Base-by-base conservation (phyloP, 1,140 invertebrate genomes). In the Cylas formicarius region DNA sequence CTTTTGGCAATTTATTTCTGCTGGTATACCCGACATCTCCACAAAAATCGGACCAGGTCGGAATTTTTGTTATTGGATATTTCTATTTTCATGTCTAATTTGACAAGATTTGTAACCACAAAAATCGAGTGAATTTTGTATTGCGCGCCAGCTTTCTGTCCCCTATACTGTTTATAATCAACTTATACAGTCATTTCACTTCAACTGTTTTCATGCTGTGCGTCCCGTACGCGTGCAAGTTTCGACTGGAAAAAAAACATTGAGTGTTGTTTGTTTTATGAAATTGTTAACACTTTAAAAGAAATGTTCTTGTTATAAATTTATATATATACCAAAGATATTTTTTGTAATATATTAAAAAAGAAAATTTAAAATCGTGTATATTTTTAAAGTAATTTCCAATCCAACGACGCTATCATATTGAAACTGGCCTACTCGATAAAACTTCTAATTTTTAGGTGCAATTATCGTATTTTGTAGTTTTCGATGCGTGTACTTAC, bases 321-420 rank as follows among this genome's bases (percentile, higher is more conserved):
- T 50, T 52, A 54, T 49, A 50, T 58, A 56, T 57, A 62, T 62
- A 62, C 60, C 60, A 62, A 62, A 62, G 60, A 63, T 60, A 56
- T 63, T 60, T 62, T 63, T 58, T 57, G 61, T n/a, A n/a, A n/a
- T 61, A 59, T 61, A 59, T 53, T 59, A 46, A 53, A 55, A 50
- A 50, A 24, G 46, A 50, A n/a, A n/a, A n/a, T n/a, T 42, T 51
- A 49, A 58, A 44, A 50, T 43, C 47, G 48, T 60, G 52, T 62
- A 62, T 62, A 60, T 62, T 60, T 62, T 60, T 59, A 35, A 54
- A 50, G 48, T 57, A 37, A 42, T 48, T 35, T 51, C 47, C 39
- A 44, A 23, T 51, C 35, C 32, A 36, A 44, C 22, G 21, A 50
- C 31, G 36, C 44, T 45, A 39, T 47, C 28, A 35, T 38, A 26